These are phyloP conservation scores for Phrynosoma platyrhinos DNA, from an alignment of 2,113 vertebrate species.

Conservation along the genomic window DNA sequence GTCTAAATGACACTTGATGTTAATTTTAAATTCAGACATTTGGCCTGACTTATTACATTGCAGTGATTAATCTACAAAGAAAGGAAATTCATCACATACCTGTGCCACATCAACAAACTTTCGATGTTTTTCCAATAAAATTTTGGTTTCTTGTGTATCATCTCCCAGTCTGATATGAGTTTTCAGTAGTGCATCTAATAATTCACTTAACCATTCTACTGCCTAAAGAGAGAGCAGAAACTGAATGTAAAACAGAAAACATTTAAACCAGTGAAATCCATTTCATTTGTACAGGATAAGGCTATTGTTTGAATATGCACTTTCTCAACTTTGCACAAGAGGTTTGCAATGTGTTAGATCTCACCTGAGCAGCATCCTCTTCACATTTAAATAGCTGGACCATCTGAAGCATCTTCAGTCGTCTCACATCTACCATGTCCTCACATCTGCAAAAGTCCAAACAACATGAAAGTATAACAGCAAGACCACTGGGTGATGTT, in stretches of 20 bases:
- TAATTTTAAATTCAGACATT: not conserved
- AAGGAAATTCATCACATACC: constrained; percentile 76
- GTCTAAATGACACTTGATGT: not conserved
- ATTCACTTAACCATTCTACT: constrained; percentile 95
- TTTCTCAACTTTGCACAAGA: not conserved
- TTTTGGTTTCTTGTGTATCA: constrained; percentile 93
- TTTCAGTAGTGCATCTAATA: constrained; percentile 94
- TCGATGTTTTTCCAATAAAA: constrained; percentile 95
- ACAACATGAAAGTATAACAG: not conserved
- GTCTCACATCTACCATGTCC: constrained; percentile 92
- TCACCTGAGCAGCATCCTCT: constrained; percentile 93
- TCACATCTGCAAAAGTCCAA: constrained; percentile 83
- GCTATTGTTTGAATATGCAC: not conserved
- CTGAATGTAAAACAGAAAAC: not conserved
- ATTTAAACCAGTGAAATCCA: not conserved
- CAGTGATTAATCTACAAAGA: constrained; percentile 49
- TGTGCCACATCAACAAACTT: constrained; percentile 99
- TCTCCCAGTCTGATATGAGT: constrained; percentile 94
- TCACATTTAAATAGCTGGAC: constrained; percentile 99
- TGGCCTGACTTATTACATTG: not conserved
- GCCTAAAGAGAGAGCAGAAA: constrained; percentile 77
- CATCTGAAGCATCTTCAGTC: constrained; percentile 99
- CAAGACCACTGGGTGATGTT: not conserved
- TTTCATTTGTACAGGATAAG: not conserved
- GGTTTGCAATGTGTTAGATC: not conserved